Base-by-base conservation (phyloP, 2,113 vertebrate species). In the Steatornis caripensis region DNA sequence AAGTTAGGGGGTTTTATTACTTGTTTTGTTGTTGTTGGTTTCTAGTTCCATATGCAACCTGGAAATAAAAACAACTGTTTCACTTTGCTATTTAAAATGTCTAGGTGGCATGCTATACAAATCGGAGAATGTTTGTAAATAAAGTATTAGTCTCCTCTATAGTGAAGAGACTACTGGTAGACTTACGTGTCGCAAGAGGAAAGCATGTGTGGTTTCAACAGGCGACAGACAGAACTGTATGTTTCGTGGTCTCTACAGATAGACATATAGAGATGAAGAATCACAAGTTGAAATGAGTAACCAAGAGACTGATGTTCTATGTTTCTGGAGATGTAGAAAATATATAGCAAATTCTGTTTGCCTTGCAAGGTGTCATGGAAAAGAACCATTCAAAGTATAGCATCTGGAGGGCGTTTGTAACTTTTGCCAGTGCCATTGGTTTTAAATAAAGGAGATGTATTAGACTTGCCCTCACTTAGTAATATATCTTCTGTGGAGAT, bases 311-410 rank as follows among this genome's bases (percentile, higher is more conserved):
- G 87, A 74, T 88, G 45, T 92, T 83, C 94, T 98, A 17, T 27
- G 1, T 83, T 98, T 98, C 90, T 98, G 97, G 97, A 98, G 96
- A 89, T 98, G 98, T 93, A 97, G 97, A 95, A 97, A 98, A 96
- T 96, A 72, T 4, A 46, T 98, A 93, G 96, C 96, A 95, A 97
- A 80, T 93, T 97, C 97, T 86, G 48, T 68, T 80, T 97, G 95
- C 90, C 90, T 98, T 88, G 91, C 97, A 94, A 98, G 94, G 54
- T 90, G 70, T 72, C 70, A 72, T 76, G 93, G 84, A 43, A 86
- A 60, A 84, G 91, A 94, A 36, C 10, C 55, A 57, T 71, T 53
- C 22, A 36, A 89, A 80, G 97, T 97, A 51, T 22, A 83, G 13
- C 10, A 39, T 69, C 49, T 46, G 65, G 18, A 64, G 15, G 7